Evolutionary conservation across 2,888 invertebrate species (phyloP).

Genomic region (Steinernema carpocapsae): DNA sequence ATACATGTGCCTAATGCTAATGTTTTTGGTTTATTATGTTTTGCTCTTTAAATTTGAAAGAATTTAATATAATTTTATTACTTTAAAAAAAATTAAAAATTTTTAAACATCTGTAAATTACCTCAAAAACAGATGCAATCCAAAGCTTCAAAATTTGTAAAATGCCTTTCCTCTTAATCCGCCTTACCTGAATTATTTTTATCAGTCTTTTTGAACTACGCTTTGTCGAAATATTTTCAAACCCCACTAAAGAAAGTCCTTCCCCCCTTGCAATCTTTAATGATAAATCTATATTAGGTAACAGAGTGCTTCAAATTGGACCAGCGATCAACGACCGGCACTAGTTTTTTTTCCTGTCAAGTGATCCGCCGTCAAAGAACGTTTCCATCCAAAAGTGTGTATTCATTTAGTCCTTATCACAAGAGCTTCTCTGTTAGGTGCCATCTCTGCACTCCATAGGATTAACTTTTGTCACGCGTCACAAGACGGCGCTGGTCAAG

Average conservation of each 20-base stretch:
- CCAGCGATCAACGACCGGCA: conserved; percentile 21
- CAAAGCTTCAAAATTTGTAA: too few relatives aligned
- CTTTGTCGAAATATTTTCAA: too few relatives aligned
- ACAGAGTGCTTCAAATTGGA: neutral
- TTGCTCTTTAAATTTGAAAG: too few relatives aligned
- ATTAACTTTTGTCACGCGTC: neutral
- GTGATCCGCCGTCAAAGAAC: neutral
- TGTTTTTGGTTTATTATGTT: too few relatives aligned
- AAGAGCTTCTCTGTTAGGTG: neutral
- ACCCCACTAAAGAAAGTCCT: neutral
- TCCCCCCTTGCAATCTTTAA: neutral
- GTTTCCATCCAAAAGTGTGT: neutral
- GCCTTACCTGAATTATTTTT: too few relatives aligned
- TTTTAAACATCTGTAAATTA: too few relatives aligned
- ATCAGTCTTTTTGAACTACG: conserved; percentile 8
- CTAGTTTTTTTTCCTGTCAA: neutral
- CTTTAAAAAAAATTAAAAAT: too few relatives aligned
- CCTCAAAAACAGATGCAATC: too few relatives aligned
- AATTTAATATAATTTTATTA: too few relatives aligned
- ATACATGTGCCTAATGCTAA: too few relatives aligned
- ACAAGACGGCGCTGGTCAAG: neutral
- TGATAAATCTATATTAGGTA: conserved; percentile 1
- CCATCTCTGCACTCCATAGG: neutral
- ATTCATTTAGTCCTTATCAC: neutral
- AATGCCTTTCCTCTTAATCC: too few relatives aligned